Evolutionary conservation across 2,888 invertebrate species (phyloP).

Genomic region (Pelosia muscerda): DNA sequence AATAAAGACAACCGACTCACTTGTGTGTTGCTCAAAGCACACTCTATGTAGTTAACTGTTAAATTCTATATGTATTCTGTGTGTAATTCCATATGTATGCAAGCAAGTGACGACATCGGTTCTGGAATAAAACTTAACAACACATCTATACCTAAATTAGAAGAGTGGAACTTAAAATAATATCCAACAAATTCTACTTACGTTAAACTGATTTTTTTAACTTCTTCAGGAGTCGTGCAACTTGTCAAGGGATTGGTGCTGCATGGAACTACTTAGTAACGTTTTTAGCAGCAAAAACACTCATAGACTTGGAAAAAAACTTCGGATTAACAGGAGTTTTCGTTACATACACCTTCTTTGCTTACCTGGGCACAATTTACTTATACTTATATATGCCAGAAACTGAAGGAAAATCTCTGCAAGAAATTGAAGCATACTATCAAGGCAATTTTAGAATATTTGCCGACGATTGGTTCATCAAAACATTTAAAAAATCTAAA

Average conservation of each 20-base stretch:
- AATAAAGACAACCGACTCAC: too few relatives aligned
- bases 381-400: slow-evolving; percentile 85
- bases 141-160: too few relatives aligned
- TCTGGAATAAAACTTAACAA: neutral
- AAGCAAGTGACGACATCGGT: neutral
- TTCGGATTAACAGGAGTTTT: slow-evolving; percentile 82
- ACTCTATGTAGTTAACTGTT: too few relatives aligned
- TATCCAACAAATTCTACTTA: too few relatives aligned
- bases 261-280: slow-evolving; percentile 83
- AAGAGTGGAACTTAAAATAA: too few relatives aligned
- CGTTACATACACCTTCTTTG: slow-evolving; percentile 79
- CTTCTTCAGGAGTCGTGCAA: slow-evolving; percentile 79
- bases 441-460: slow-evolving; percentile 71
- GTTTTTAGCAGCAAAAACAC: slow-evolving; percentile 85
- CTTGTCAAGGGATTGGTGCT: slow-evolving; percentile 84
- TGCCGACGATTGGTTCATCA: slow-evolving; percentile 78
- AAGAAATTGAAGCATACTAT: slow-evolving; percentile 84
- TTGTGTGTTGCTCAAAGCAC: too few relatives aligned
- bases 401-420: slow-evolving; percentile 84
- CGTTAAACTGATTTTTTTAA: neutral
- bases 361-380: slow-evolving; percentile 80
- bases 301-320: slow-evolving; percentile 77
- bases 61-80: too few relatives aligned
- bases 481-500: slow-evolving; percentile 67
- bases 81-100: too few relatives aligned